A percentile compares a stretch with the other conserved stretches of the same genome.
phyloP scores from a whole-genome alignment of 1,140 invertebrate genomes.

The Yoshiicerus persimilis region DNA sequence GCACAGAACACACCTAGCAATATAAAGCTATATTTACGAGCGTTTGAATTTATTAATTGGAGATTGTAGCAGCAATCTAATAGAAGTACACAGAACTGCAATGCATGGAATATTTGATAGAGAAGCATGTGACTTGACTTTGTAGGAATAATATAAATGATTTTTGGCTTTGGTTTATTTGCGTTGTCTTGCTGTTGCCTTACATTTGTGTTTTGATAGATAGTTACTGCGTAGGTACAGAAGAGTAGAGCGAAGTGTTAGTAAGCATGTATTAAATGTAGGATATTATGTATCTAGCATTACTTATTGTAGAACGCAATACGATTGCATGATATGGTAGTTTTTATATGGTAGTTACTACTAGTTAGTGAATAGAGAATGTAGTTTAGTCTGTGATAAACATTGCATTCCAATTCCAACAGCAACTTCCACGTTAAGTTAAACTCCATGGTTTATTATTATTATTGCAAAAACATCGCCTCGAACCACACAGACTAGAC shows the following conservation, averaged over 20 bases:
- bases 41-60: too few species aligned
- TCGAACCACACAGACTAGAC: background rate
- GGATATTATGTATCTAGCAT: background rate
- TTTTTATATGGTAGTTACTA: too few species aligned
- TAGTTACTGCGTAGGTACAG: too few species aligned
- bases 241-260: background rate
- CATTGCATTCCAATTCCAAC: background rate
- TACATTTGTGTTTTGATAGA: background rate
- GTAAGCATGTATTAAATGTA: background rate
- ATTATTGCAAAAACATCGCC: conserved; percentile 28
- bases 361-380: background rate
- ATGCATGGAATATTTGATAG: too few species aligned
- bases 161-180: background rate
- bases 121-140: too few species aligned
- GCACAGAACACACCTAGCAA: background rate
- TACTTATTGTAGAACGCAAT: background rate
- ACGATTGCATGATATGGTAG: background rate
- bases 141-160: too few species aligned
- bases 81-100: too few species aligned
- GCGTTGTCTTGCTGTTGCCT: background rate
- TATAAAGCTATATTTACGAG: background rate
- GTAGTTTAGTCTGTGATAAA: background rate
- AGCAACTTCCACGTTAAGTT: conserved; percentile 5
- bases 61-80: too few species aligned
- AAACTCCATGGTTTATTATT: conserved; percentile 12